These are phyloP conservation scores for Chelmon rostratus DNA, from an alignment of 2,797 vertebrate genomes.

Conservation along the genomic window DNA sequence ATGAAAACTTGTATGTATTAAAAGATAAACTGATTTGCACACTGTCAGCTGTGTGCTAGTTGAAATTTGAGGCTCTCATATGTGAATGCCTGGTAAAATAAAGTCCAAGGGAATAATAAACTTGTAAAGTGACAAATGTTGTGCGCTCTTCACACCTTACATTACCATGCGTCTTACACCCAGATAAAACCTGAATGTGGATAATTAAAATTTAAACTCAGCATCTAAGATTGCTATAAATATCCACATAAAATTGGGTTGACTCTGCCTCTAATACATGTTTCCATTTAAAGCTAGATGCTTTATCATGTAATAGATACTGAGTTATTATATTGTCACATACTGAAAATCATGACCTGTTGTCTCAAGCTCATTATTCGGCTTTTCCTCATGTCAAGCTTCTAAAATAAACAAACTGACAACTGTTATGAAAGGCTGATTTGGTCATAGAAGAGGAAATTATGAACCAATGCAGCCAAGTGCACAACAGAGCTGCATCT, in stretches of 20 bases:
- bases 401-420: background rate
- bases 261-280: background rate
- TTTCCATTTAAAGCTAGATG: background rate
- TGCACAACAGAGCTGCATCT: no score
- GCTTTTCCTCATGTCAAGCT: background rate
- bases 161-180: constrained; percentile 1
- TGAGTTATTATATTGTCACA: background rate
- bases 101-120: background rate
- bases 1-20: background rate
- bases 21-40: background rate
- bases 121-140: background rate
- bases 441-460: background rate
- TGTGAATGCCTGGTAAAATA: background rate
- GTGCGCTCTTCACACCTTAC: background rate
- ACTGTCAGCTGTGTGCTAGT: background rate
- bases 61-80: constrained; percentile 7
- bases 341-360: constrained; percentile 15
- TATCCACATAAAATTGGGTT: background rate
- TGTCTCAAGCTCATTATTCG: constrained; percentile 1
- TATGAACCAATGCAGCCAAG: constrained; percentile 1
- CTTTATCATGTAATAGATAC: constrained; percentile 7
- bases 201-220: background rate
- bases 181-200: background rate
- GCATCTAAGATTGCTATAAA: background rate
- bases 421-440: background rate